These are phyloP conservation scores for Enteromius mattozi DNA, from an alignment of 2,797 vertebrate genomes.

Conservation along the genomic window DNA sequence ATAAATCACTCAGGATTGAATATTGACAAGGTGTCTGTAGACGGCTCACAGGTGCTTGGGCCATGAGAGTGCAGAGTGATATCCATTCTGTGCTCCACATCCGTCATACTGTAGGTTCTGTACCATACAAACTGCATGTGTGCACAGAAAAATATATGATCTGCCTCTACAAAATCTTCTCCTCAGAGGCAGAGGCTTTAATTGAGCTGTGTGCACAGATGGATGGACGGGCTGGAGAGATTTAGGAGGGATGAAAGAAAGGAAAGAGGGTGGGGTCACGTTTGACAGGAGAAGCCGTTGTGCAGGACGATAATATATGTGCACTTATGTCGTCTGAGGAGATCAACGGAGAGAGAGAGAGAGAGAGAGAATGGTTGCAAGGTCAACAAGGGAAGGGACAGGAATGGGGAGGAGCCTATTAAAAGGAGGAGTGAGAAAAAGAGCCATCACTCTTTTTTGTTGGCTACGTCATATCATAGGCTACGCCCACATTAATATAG, in stretches of 20 bases:
- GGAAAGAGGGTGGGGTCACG: slow-evolving; percentile 60
- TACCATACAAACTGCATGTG: background rate
- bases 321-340: slow-evolving; percentile 58
- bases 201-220: slow-evolving; percentile 76
- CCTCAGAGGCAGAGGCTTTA: slow-evolving; percentile 65
- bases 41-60: slow-evolving; percentile 16
- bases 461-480: background rate
- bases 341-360: slow-evolving; percentile 34
- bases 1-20: slow-evolving; percentile 30
- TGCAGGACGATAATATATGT: slow-evolving; percentile 62
- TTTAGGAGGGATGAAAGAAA: slow-evolving; percentile 67
- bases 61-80: slow-evolving; percentile 8
- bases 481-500: background rate
- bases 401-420: slow-evolving; percentile 29
- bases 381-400: slow-evolving; percentile 65
- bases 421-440: slow-evolving; percentile 27
- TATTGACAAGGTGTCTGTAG: slow-evolving; percentile 38
- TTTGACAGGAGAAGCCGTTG: slow-evolving; percentile 66
- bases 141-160: slow-evolving; percentile 45
- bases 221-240: slow-evolving; percentile 71
- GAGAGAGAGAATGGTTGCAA: slow-evolving; percentile 59
- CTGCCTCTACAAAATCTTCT: slow-evolving; percentile 31
- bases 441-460: slow-evolving; percentile 23
- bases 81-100: slow-evolving; percentile 23
- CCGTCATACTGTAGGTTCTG: background rate